These are phyloP conservation scores for Oenanthe melanoleuca DNA, from an alignment of 2,113 vertebrate genomes.

Conservation along the genomic window DNA sequence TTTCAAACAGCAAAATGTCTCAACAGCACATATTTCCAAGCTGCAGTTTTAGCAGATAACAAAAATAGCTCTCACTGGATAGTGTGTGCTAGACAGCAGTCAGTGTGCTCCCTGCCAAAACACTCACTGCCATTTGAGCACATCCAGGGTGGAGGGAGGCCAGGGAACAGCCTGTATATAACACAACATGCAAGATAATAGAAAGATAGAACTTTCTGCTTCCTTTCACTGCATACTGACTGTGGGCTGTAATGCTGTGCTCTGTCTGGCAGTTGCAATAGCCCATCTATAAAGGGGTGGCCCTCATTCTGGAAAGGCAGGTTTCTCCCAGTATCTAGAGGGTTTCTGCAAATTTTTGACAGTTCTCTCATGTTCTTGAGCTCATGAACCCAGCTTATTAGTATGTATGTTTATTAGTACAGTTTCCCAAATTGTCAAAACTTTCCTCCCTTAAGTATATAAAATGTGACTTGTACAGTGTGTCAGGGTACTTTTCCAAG, in stretches of 20 bases:
- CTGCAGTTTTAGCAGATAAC: background rate
- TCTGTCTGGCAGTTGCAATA: background rate
- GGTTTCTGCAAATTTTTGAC: background rate
- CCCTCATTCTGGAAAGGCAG: background rate
- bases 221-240: background rate
- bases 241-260: background rate
- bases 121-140: background rate
- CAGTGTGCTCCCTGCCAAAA: background rate
- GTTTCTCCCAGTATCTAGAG: background rate
- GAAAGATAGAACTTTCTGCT: background rate
- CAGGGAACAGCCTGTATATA: background rate
- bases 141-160: background rate
- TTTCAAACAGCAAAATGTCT: conserved; percentile 31
- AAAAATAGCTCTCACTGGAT: conserved; percentile 3
- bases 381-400: background rate
- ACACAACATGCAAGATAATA: background rate
- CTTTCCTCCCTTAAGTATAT: background rate
- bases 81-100: background rate
- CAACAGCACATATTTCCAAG: background rate
- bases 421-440: background rate
- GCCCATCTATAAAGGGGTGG: background rate
- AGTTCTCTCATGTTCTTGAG: background rate
- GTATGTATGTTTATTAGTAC: background rate
- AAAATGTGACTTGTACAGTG: background rate
- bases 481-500: accelerated